Conservation (phyloP, 2,888 invertebrate species). For the Parochlus steinenii region DNA sequence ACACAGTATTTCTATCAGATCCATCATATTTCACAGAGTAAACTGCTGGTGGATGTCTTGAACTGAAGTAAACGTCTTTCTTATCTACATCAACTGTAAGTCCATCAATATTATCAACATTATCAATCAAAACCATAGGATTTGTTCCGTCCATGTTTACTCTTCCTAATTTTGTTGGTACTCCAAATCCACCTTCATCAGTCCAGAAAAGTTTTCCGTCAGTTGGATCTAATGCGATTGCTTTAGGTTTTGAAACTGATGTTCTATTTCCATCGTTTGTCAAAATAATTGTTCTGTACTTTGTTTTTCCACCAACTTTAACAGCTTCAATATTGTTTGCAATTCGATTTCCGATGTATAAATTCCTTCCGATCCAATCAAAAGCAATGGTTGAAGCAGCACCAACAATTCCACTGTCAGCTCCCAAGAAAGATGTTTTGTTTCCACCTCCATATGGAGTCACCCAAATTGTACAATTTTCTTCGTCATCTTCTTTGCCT, state of each 20-base stretch:
- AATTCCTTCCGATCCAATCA: conserved; percentile 92
- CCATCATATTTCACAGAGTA: conserved; percentile 59
- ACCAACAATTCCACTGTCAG: conserved; percentile 73
- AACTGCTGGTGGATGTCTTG: conserved; percentile 54
- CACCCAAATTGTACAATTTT: conserved; percentile 72
- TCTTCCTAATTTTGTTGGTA: conserved; percentile 74
- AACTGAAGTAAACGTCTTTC: conserved; percentile 77
- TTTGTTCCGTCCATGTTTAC: conserved; percentile 89
- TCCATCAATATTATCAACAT: conserved; percentile 60
- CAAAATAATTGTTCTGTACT: conserved; percentile 69
- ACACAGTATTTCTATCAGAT: conserved; percentile 39
- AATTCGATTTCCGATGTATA: conserved; percentile 79
- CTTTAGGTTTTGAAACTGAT: conserved; percentile 75
- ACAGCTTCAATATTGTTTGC: conserved; percentile 85
- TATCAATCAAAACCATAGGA: conserved; percentile 51
- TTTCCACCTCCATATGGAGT: conserved; percentile 77
- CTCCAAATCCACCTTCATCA: conserved; percentile 83
- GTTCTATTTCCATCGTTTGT: conserved; percentile 75
- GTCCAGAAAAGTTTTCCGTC: conserved; percentile 93
- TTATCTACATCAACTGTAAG: conserved; percentile 70
- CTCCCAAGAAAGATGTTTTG: conserved; percentile 62
- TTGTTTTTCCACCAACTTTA: conserved; percentile 66
- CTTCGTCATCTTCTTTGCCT: conserved; percentile 55
- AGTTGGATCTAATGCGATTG: conserved; percentile 80
- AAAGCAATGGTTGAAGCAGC: conserved; percentile 84